Evolutionary conservation across 2,797 vertebrate genomes (phyloP).

Genomic region (Avahi laniger): DNA sequence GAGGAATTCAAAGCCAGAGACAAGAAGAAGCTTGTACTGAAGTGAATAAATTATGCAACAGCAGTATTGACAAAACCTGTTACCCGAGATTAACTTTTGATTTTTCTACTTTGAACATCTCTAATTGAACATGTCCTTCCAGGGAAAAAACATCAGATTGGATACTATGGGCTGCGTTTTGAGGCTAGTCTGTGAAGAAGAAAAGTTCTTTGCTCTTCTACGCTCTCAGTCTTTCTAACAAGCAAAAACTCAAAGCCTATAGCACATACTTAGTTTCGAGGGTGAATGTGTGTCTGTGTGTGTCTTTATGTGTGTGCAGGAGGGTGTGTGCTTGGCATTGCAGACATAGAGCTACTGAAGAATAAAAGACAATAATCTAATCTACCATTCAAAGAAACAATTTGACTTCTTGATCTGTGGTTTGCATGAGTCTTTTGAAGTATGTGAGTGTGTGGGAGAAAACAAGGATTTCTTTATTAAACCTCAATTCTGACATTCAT

Average conservation of each 20-base stretch:
- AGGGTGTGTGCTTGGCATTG: not conserved
- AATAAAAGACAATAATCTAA: not conserved
- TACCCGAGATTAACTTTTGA: not conserved
- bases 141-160: rapidly evolving
- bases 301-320: not conserved
- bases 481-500: not conserved
- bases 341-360: not conserved
- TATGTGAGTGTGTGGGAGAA: not conserved
- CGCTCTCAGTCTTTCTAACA: not conserved
- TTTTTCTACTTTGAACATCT: not conserved
- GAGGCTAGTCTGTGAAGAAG: not conserved
- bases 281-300: too few relatives aligned
- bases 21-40: not conserved
- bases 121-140: rapidly evolving
- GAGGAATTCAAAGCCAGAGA: not conserved
- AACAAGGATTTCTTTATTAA: slow-evolving; percentile 40
- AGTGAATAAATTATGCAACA: not conserved
- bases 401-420: not conserved
- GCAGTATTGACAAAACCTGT: too few relatives aligned
- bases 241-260: not conserved
- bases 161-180: rapidly evolving
- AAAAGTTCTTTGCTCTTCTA: not conserved
- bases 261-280: not conserved
- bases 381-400: not conserved
- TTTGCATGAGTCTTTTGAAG: not conserved